A percentile compares a stretch with the other conserved stretches of the same genome.
phyloP scores from a whole-genome alignment of 2,888 invertebrate species.

The Exephanes ischioxanthus region DNA sequence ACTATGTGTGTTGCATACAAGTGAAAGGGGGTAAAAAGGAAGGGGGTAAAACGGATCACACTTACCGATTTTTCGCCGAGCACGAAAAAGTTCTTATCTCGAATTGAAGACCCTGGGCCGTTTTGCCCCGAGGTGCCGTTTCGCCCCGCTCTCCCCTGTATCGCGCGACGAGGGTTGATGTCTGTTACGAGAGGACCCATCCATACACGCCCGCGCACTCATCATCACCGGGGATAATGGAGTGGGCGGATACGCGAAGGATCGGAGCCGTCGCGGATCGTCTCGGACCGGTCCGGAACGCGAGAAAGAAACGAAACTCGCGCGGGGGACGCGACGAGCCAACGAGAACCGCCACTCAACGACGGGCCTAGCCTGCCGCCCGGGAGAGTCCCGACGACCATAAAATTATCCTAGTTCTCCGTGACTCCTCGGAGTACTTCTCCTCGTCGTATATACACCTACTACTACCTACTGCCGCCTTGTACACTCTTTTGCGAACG shows the following conservation, averaged over 20 bases:
- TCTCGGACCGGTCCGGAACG: conserved; percentile 68
- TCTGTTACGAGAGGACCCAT: conserved; percentile 77
- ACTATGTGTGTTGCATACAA: not conserved
- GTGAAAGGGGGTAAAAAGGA: conserved; percentile 1
- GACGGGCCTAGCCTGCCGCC: conserved; percentile 67
- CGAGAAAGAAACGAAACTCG: conserved; percentile 46
- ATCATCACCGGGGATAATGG: conserved; percentile 84
- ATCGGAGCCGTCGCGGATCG: conserved; percentile 73
- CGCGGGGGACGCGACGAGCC: conserved; percentile 68
- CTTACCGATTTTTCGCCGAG: not conserved
- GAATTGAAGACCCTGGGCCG: too few relatives aligned
- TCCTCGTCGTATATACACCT: conserved; percentile 31
- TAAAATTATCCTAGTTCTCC: conserved; percentile 81
- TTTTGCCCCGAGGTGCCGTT: too few relatives aligned
- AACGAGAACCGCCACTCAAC: conserved; percentile 82
- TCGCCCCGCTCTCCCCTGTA: not conserved
- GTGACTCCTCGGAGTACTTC: conserved; percentile 56
- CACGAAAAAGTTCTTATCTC: not conserved
- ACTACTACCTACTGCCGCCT: not conserved
- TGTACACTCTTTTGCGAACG: conserved; percentile 12
- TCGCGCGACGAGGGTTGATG: conserved; percentile 72
- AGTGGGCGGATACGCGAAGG: conserved; percentile 82
- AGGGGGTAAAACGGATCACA: conserved; percentile 8
- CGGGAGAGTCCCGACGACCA: conserved; percentile 76
- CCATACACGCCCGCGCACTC: conserved; percentile 83